These are phyloP conservation scores for Etheostoma spectabile DNA, from an alignment of 2,113 vertebrate genomes.

Conservation along the genomic window DNA sequence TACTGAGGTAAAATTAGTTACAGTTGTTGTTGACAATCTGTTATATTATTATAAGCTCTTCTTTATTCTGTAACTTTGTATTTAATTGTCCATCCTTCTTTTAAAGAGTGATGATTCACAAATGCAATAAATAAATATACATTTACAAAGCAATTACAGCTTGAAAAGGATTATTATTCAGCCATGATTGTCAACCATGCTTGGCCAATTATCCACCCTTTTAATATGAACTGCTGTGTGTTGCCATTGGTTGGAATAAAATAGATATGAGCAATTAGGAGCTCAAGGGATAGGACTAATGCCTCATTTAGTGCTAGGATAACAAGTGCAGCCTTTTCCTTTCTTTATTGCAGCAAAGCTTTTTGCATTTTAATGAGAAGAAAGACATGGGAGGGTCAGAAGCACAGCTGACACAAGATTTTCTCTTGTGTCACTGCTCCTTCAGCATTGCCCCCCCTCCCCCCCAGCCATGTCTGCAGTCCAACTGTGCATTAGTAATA, in stretches of 20 bases:
- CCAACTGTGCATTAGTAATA: slow-evolving; percentile 72
- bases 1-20: slow-evolving; percentile 86
- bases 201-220: slow-evolving; percentile 21
- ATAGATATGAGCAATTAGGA: slow-evolving; percentile 11
- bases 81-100: neutral
- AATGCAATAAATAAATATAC: neutral
- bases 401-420: slow-evolving; percentile 15
- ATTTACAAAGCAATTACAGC: slow-evolving; percentile 8
- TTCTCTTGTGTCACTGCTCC: slow-evolving; percentile 30
- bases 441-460: slow-evolving; percentile 19
- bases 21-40: neutral
- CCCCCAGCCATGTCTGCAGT: slow-evolving; percentile 49
- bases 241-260: neutral
- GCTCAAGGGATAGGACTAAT: slow-evolving; percentile 20
- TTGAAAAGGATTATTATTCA: slow-evolving; percentile 25
- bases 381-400: neutral
- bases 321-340: neutral
- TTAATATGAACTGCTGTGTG: slow-evolving; percentile 3
- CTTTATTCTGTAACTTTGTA: neutral
- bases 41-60: neutral
- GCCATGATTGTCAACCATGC: slow-evolving; percentile 1
- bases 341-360: neutral
- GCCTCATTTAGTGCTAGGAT: neutral
- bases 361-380: neutral
- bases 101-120: slow-evolving; percentile 1